A percentile compares a stretch with the other conserved stretches of the same genome.
These are phyloP conservation scores for Dynastes tityus DNA, from an alignment of 2,888 invertebrate species.

Conservation along the genomic window DNA sequence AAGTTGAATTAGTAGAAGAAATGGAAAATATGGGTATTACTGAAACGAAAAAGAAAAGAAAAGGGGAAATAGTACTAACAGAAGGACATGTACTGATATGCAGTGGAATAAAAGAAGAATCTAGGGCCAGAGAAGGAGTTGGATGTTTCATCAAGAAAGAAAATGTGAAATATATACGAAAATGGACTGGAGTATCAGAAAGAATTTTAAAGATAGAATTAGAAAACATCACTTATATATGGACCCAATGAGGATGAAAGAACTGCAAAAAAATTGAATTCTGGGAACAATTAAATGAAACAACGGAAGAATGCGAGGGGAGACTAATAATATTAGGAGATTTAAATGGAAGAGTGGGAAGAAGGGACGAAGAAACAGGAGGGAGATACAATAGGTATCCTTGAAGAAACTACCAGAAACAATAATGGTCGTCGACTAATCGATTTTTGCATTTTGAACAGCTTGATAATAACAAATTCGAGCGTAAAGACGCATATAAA, in stretches of 20 bases:
- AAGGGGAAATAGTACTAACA: slow-evolving; percentile 4
- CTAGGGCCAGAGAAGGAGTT: not conserved
- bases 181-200: not conserved
- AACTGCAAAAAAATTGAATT: slow-evolving; percentile 1
- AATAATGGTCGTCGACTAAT: not conserved
- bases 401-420: slow-evolving; percentile 4
- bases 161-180: not conserved
- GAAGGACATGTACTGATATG: slow-evolving; percentile 15
- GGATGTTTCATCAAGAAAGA: slow-evolving; percentile 1
- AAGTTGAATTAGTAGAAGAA: slow-evolving; percentile 14
- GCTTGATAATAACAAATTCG: too few species aligned
- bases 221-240: not conserved
- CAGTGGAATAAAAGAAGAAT: not conserved
- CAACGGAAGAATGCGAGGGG: not conserved
- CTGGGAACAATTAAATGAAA: slow-evolving; percentile 7
- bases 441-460: too few species aligned
- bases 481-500: too few species aligned
- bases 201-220: not conserved
- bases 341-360: slow-evolving; percentile 1
- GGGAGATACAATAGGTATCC: not conserved
- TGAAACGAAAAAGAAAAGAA: slow-evolving; percentile 9
- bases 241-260: slow-evolving; percentile 9
- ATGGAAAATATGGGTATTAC: slow-evolving; percentile 3
- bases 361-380: slow-evolving; percentile 7
- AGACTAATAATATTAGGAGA: slow-evolving; percentile 17